phyloP scores from a whole-genome alignment of 2,797 vertebrate genomes.

The Ispidina picta region DNA sequence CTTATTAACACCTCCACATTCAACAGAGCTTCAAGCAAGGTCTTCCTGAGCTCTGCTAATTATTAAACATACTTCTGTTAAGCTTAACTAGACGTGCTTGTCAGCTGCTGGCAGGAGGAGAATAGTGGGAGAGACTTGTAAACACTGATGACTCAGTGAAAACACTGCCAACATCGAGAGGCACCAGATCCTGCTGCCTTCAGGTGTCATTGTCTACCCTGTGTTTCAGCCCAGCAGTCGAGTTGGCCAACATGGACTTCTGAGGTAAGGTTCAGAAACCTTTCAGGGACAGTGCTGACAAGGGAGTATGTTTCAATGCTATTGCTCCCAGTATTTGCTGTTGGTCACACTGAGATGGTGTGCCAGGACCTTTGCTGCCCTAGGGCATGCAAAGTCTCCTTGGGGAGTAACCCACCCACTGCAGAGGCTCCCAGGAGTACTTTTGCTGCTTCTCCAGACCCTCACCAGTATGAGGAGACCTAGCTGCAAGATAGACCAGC shows the following conservation, averaged over 20 bases:
- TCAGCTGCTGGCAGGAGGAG: slow-evolving; percentile 43
- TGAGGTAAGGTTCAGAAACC: neutral
- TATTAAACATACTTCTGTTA: slow-evolving; percentile 37
- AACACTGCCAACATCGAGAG: neutral
- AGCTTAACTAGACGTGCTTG: slow-evolving; percentile 32
- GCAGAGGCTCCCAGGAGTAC: neutral
- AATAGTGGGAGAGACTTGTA: slow-evolving; percentile 15
- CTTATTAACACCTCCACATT: slow-evolving; percentile 19
- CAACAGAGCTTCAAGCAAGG: slow-evolving; percentile 33
- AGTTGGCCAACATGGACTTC: neutral
- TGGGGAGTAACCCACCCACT: neutral
- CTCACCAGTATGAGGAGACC: neutral
- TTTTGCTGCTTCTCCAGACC: neutral
- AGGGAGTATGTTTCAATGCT: accelerated
- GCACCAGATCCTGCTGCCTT: neutral
- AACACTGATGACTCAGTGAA: neutral
- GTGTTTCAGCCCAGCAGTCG: neutral
- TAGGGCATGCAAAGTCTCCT: neutral
- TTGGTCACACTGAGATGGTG: neutral
- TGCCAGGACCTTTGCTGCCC: neutral
- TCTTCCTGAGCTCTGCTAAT: slow-evolving; percentile 44
- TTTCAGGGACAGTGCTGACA: neutral
- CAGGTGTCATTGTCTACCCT: slow-evolving; percentile 49
- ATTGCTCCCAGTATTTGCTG: neutral
- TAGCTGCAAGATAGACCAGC: neutral